Evolutionary conservation across 2,888 invertebrate genomes (phyloP), one percentile per base, ranked within the genome.

Genomic region (Yponomeuta evonymella): DNA sequence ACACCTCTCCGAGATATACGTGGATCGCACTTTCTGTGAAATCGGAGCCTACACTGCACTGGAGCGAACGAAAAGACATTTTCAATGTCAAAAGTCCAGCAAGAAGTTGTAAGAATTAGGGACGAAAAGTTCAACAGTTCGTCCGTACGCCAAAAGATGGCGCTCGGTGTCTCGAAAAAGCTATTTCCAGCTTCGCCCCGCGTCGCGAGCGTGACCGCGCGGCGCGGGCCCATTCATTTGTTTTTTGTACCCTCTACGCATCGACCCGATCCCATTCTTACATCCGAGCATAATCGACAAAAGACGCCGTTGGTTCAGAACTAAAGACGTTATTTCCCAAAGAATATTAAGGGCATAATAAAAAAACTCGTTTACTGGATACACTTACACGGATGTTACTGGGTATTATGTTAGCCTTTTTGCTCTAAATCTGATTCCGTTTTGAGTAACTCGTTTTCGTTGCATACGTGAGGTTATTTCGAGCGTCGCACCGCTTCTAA

Each of bases 221-320:
- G 15, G 71, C 80, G 76, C 75, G 72, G 67, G 70, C 73, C 76
- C 79, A 82, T 83, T 84, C 81, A 82, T 75, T 70, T 71, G 71
- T 72, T 79, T 79, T 81, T 85, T 88, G 84, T 86, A 86, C 85
- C 81, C 83, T 76, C 79, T 78, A 81, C 58, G 36, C 64, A 30
- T 64, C 70, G 64, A 81, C 84, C 84, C 83, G 85, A 87, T 87
- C 86, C 81, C 82, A 83, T 85, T 87, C 83, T 85, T 86, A 85
- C 83, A 83, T 79, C 85, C 87, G 86, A 86, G 81, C 74, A 86
- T 86, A 88, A 88, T 87, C 84, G 83, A 80, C 86, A 87, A 87
- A 87, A 86, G 83, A 78, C 79, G 86, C 86, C 85, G 81, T 79
- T 80, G 80, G 77, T 75, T 79, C 75, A 75, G 76, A 82, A 85